Evolutionary conservation across 2,888 invertebrate species (phyloP).

Genomic region (Anodontia alba): DNA sequence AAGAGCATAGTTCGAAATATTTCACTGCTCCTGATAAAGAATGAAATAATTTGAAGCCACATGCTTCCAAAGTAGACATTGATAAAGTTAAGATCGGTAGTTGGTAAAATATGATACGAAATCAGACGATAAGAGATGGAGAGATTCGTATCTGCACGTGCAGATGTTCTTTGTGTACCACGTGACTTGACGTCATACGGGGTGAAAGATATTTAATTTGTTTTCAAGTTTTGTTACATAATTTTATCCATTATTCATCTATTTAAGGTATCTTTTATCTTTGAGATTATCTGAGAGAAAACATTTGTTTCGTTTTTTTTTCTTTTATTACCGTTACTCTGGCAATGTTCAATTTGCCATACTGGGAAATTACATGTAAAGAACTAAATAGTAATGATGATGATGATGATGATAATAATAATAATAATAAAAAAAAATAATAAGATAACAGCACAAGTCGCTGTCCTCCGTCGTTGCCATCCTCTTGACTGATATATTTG

Average conservation of each 20-base stretch:
- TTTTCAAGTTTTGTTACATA: slow-evolving; percentile 8
- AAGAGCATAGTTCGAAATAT: background rate
- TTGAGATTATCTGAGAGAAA: background rate
- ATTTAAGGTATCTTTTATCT: slow-evolving; percentile 9
- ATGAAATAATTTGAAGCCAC: slow-evolving; percentile 15
- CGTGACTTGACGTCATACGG: slow-evolving; percentile 15
- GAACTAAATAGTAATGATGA: no score
- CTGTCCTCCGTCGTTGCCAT: no score
- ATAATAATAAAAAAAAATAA: no score
- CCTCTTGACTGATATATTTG: no score
- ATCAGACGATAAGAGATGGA: background rate
- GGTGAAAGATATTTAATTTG: slow-evolving; percentile 11
- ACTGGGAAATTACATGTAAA: no score
- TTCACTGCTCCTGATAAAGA: slow-evolving; percentile 9
- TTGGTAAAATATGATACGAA: slow-evolving; percentile 9
- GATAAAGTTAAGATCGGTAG: slow-evolving; percentile 15
- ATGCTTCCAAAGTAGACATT: slow-evolving; percentile 17
- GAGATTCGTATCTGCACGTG: slow-evolving; percentile 10
- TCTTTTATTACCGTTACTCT: background rate
- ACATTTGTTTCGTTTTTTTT: background rate
- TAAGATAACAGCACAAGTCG: no score
- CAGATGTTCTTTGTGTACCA: slow-evolving; percentile 9
- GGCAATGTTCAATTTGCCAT: background rate
- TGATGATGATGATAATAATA: no score
- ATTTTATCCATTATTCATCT: background rate